phyloP scores from a whole-genome alignment of 2,797 vertebrate genomes.

The Gadopsis marmoratus region DNA sequence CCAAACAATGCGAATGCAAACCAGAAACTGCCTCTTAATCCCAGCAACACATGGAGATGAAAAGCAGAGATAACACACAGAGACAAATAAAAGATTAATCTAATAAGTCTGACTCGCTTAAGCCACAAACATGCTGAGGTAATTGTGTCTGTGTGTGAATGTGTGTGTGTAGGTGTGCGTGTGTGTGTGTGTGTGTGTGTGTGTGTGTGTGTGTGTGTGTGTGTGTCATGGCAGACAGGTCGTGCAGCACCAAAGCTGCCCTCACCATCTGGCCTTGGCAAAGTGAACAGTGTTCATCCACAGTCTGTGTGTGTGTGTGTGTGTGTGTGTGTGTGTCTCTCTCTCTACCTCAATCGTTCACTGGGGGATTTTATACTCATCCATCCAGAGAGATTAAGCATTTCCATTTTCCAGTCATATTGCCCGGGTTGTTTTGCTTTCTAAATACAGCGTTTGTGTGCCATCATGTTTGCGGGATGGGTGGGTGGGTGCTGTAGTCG shows the following conservation, averaged over 20 bases:
- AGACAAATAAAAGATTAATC: slow-evolving; percentile 81
- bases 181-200: slow-evolving; percentile 49
- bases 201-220: slow-evolving; percentile 48
- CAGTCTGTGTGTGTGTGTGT: not conserved
- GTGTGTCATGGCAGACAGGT: slow-evolving; percentile 61
- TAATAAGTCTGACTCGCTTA: slow-evolving; percentile 71
- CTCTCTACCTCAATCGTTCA: slow-evolving; percentile 45
- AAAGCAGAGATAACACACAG: slow-evolving; percentile 70
- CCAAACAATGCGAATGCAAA: slow-evolving; percentile 60
- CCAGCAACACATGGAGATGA: slow-evolving; percentile 71
- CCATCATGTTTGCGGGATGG: slow-evolving; percentile 66
- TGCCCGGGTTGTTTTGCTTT: slow-evolving; percentile 81
- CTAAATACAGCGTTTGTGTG: slow-evolving; percentile 73
- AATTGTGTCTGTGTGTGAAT: slow-evolving; percentile 52
- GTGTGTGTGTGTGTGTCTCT: not conserved
- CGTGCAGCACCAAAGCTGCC: slow-evolving; percentile 79
- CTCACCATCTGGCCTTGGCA: slow-evolving; percentile 83
- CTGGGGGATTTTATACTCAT: slow-evolving; percentile 77
- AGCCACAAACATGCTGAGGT: slow-evolving; percentile 74
- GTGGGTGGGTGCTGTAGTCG: slow-evolving; percentile 35
- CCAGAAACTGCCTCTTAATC: slow-evolving; percentile 70
- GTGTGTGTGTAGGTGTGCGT: slow-evolving; percentile 46
- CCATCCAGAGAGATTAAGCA: slow-evolving; percentile 79
- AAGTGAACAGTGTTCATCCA: slow-evolving; percentile 77
- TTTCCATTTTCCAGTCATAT: slow-evolving; percentile 78